phyloP scores from a whole-genome alignment of 2,797 vertebrate species.

The Clangula hyemalis region DNA sequence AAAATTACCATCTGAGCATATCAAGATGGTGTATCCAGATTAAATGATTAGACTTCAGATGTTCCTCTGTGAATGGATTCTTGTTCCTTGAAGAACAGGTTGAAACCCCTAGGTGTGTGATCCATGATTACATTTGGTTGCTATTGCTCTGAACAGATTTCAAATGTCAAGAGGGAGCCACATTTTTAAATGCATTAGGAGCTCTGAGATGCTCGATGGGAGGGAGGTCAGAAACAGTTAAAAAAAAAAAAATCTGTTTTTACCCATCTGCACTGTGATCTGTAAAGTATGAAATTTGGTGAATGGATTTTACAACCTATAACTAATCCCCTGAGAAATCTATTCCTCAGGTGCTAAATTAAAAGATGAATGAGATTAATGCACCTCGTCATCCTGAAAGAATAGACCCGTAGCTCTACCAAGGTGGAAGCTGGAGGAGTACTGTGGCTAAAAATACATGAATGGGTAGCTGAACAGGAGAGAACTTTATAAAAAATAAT shows the following conservation, averaged over 20 bases:
- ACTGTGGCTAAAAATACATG: not conserved
- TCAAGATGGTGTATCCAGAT: not conserved
- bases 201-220: not conserved
- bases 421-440: not conserved
- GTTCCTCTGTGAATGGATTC: not conserved
- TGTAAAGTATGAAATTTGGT: not conserved
- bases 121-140: constrained; percentile 11
- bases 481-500: not conserved
- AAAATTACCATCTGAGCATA: not conserved
- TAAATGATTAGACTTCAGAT: not conserved
- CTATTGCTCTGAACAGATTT: constrained; percentile 9
- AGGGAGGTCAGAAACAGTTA: not conserved
- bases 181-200: constrained; percentile 3
- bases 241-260: not conserved
- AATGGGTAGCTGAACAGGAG: not conserved
- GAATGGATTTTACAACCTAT: not conserved
- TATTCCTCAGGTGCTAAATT: constrained; percentile 1
- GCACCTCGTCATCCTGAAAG: not conserved
- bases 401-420: not conserved
- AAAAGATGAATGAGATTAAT: constrained; percentile 18
- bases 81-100: not conserved
- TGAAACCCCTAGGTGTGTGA: not conserved
- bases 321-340: not conserved
- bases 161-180: not conserved
- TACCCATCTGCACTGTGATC: not conserved